These are phyloP conservation scores for Eriosoma lanigerum DNA, from an alignment of 1,140 invertebrate genomes.

Conservation along the genomic window DNA sequence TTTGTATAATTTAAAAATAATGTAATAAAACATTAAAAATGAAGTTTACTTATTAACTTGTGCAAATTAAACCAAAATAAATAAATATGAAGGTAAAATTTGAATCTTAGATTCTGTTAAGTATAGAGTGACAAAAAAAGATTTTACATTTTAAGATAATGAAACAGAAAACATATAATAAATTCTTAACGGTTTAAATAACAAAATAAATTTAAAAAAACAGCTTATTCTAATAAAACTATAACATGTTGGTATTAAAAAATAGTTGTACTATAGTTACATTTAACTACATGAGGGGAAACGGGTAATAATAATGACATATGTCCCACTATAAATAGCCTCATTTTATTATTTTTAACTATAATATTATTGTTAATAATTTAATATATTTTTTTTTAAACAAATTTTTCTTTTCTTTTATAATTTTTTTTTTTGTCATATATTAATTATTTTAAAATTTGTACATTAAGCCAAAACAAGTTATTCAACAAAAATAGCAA, in stretches of 20 bases:
- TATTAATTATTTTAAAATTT: conserved; percentile 45
- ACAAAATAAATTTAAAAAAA: conserved; percentile 50
- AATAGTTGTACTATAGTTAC: conserved; percentile 50
- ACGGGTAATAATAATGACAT: conserved; percentile 24
- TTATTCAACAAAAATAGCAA: conserved; percentile 43
- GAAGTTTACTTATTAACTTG: neutral
- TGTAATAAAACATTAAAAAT: neutral
- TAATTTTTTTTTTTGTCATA: conserved; percentile 23
- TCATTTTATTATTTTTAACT: conserved; percentile 10
- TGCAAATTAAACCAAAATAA: neutral
- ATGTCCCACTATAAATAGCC: neutral
- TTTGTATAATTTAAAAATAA: neutral
- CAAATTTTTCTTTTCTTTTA: neutral
- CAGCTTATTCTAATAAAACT: conserved; percentile 44
- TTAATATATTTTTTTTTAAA: conserved; percentile 32
- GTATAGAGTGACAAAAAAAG: neutral
- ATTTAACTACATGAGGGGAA: conserved; percentile 32
- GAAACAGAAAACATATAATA: conserved; percentile 39
- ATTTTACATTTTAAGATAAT: neutral
- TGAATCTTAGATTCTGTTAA: conserved; percentile 9
- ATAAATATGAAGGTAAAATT: neutral
- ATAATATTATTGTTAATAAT: conserved; percentile 35
- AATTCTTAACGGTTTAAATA: conserved; percentile 43
- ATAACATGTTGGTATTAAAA: conserved; percentile 46
- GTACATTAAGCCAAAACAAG: conserved; percentile 47